Evolutionary conservation across 2,113 vertebrate genomes (phyloP).

Genomic region (Callithrix jacchus): DNA sequence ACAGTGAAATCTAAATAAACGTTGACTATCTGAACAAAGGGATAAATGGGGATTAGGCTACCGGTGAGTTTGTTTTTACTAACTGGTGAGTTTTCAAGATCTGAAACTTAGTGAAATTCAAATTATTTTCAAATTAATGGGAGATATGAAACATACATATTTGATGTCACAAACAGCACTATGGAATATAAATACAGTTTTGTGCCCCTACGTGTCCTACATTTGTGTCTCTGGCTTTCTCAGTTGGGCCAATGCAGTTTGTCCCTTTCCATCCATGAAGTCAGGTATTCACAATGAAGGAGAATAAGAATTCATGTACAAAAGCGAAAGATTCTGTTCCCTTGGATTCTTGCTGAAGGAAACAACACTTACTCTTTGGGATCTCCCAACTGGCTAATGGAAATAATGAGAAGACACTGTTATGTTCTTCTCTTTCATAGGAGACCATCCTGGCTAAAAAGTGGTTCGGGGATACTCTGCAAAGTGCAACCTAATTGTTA

Average conservation of each 20-base stretch:
- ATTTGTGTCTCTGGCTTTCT: neutral
- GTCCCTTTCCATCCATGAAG: neutral
- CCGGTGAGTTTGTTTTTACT: neutral
- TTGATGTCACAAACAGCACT: neutral
- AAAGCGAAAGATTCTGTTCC: neutral
- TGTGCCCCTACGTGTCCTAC: neutral
- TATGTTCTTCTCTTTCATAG: neutral
- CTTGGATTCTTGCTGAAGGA: neutral
- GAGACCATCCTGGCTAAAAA: neutral
- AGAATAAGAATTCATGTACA: neutral
- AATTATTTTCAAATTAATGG: conserved; percentile 16
- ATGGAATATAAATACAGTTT: neutral
- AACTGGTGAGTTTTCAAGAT: neutral
- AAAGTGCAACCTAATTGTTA: neutral
- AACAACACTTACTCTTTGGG: neutral
- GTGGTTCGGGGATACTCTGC: neutral
- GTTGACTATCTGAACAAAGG: neutral
- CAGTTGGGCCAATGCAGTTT: neutral
- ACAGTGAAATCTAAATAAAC: neutral
- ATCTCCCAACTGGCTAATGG: neutral
- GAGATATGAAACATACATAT: neutral
- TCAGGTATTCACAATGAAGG: neutral
- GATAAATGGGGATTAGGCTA: neutral
- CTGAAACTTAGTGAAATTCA: neutral
- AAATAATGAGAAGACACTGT: neutral